Evolutionary conservation across 1,140 invertebrate genomes (phyloP).

Genomic region (Arctopsyche grandis): DNA sequence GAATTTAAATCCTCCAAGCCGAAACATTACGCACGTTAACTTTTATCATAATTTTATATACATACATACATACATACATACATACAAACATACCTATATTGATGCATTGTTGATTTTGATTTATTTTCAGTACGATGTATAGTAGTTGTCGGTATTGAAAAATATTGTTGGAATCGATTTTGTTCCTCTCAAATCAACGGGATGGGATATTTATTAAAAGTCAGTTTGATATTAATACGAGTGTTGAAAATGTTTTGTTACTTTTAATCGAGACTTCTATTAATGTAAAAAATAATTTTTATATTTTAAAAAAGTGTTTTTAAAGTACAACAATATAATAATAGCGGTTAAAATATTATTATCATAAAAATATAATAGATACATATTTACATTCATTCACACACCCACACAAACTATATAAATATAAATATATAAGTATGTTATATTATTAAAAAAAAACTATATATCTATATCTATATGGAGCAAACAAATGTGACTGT

Average conservation of each 20-base stretch:
- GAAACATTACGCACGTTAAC: not conserved
- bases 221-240: not conserved
- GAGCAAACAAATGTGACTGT: constrained; percentile 10
- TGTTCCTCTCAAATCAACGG: too few relatives aligned
- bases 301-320: constrained; percentile 12
- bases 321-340: not conserved
- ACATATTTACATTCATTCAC: too few relatives aligned
- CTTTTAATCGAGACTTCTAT: not conserved
- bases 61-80: not conserved
- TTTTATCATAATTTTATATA: not conserved
- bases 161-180: constrained; percentile 6
- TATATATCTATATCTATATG: not conserved
- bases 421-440: too few relatives aligned
- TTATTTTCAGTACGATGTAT: not conserved
- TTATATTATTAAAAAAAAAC: constrained; percentile 4
- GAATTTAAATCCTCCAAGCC: too few relatives aligned
- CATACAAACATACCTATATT: too few relatives aligned
- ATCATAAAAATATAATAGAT: too few relatives aligned
- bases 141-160: not conserved
- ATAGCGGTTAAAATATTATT: too few relatives aligned
- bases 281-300: not conserved
- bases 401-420: too few relatives aligned
- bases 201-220: not conserved
- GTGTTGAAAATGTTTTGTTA: not conserved
- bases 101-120: not conserved